Base-by-base conservation (phyloP, 1,140 invertebrate species). In the Maniola jurtina region DNA sequence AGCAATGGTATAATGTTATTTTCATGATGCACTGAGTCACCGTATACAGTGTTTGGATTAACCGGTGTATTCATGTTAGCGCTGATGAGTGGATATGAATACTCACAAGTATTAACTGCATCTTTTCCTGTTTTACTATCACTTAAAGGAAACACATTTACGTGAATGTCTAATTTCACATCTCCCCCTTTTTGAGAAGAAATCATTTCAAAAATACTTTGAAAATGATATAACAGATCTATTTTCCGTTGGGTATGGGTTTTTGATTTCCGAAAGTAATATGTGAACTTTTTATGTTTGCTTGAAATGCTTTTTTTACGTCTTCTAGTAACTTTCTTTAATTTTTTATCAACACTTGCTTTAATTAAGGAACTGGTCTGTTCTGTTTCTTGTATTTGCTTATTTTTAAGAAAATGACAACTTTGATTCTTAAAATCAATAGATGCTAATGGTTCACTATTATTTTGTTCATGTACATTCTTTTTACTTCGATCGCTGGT, bases 1-100 rank as follows among this genome's bases (percentile, higher is more conserved):
- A 86, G 73, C 64, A 88, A 50, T 7, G 84, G 70, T 60, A 88
- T 81, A 38, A 86, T 76, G 64, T 79, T 76, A 15, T 71, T 67
- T 45, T 61, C 45, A 45, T 55, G 34, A 62, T 40, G 57, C n/a
- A 50, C 36, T 0, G 34, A 52, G 16, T 50, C 42, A 36, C 15
- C 34, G 13, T 60, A 40, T 33, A 10, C 14, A 9, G 11, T 25
- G 25, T 35, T 13, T 33, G 6, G 5, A 8, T 57, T 35, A 68
- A 9, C 10, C 55, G 16, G 34, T 16, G 50, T 61, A 59, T 45
- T 14, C 13, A 25, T 5, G 52, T 14, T 45, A 38, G 36, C 4
- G 5, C 14, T 40, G 13, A 57, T 38, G 25, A 8, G 55, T 15
- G 36, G 14, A 38, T 57, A 6, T 38, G n/a, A 16, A n/a, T 40